These are phyloP conservation scores for Platorchestia sp. DNA, from an alignment of 1,140 invertebrate genomes.

Conservation along the genomic window DNA sequence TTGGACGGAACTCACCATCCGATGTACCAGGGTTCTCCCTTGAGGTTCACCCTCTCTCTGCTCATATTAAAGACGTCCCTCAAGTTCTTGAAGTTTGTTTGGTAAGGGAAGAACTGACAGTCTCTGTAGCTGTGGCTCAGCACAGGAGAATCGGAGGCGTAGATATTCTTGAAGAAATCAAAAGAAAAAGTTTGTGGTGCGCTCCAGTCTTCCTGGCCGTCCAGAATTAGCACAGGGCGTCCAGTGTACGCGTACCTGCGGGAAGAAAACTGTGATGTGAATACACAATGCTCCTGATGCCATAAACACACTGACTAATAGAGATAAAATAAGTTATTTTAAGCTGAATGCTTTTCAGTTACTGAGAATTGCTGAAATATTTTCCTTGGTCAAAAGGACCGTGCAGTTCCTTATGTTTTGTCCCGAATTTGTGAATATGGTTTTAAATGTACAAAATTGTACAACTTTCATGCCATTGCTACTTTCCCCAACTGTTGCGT, in stretches of 20 bases:
- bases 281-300: background rate
- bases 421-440: background rate
- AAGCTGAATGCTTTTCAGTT: no score
- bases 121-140: constrained; percentile 71
- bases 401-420: background rate
- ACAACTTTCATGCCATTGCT: background rate
- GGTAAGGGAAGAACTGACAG: constrained; percentile 94
- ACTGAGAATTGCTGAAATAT: background rate
- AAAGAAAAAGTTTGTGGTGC: constrained; percentile 80
- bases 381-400: background rate
- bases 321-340: background rate
- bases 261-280: background rate
- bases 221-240: constrained; percentile 86
- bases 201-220: constrained; percentile 84
- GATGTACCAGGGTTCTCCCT: constrained; percentile 87
- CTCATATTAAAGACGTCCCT: constrained; percentile 86
- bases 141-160: constrained; percentile 72
- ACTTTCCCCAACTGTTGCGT: background rate
- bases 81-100: constrained; percentile 85
- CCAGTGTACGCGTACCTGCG: constrained; percentile 82
- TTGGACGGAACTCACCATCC: constrained; percentile 81
- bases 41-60: constrained; percentile 76
- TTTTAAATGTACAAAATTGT: background rate
- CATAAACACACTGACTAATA: background rate
- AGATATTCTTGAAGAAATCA: constrained; percentile 85